phyloP scores from a whole-genome alignment of 2,113 vertebrate genomes.

The Camelus dromedarius region DNA sequence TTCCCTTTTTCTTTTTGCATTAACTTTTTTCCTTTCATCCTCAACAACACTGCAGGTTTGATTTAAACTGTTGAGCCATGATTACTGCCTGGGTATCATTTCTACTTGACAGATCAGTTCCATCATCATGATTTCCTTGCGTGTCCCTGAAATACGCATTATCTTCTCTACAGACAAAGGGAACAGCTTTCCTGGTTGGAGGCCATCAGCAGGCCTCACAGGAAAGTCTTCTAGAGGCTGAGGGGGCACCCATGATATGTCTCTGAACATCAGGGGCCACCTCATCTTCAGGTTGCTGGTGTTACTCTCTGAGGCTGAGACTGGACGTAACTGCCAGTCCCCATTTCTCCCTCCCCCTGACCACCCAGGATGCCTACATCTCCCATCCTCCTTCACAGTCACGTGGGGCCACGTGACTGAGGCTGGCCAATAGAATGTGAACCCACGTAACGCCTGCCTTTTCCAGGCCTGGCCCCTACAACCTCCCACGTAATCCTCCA shows the following conservation, averaged over 20 bases:
- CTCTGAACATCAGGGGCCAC: neutral
- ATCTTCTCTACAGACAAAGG: neutral
- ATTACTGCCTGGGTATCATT: neutral
- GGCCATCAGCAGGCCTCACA: neutral
- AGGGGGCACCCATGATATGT: too few species aligned
- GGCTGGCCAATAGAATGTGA: neutral
- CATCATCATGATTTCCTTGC: neutral
- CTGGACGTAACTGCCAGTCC: accelerated
- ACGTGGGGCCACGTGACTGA: neutral
- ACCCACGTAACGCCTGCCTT: neutral
- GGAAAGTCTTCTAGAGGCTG: neutral
- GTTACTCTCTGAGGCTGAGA: accelerated
- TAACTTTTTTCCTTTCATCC: neutral
- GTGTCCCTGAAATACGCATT: neutral
- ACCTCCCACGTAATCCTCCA: neutral
- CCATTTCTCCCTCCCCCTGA: neutral
- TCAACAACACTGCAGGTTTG: neutral
- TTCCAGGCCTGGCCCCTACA: neutral
- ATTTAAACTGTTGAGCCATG: neutral
- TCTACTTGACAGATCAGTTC: neutral
- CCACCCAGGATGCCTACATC: neutral
- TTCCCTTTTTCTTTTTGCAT: neutral
- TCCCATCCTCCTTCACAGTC: neutral
- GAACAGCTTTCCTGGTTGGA: neutral
- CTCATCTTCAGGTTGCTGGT: neutral